Evolutionary conservation across 1,140 invertebrate species (phyloP).

Genomic region (Steinernema khuongi): DNA sequence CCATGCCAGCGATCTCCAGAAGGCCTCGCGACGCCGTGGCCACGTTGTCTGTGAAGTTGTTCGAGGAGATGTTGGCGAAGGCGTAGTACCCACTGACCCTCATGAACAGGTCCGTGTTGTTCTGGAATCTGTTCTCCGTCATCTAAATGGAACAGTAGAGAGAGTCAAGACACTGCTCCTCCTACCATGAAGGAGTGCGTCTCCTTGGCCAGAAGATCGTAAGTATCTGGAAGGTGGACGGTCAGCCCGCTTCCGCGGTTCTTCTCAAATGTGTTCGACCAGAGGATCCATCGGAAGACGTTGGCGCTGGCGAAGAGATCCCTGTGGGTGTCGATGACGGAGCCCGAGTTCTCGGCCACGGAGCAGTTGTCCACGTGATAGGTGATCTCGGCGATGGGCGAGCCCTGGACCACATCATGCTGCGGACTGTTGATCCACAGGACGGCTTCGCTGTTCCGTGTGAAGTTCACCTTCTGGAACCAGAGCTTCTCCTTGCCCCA

Average conservation of each 20-base stretch:
- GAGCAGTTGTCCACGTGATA: constrained; percentile 67
- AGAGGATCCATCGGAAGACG: constrained; percentile 83
- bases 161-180: constrained; percentile 6
- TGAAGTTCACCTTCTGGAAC: constrained; percentile 59
- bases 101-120: constrained; percentile 78
- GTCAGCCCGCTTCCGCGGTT: constrained; percentile 78
- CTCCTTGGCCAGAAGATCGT: constrained; percentile 88
- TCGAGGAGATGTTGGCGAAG: constrained; percentile 70
- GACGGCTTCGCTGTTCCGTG: constrained; percentile 51
- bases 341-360: constrained; percentile 72
- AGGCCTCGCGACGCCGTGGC: constrained; percentile 65
- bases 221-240: constrained; percentile 80
- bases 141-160: constrained; percentile 52
- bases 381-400: constrained; percentile 67
- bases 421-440: constrained; percentile 57
- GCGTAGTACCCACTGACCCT: constrained; percentile 85
- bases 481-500: constrained; percentile 55
- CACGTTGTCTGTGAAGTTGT: constrained; percentile 76
- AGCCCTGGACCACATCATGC: constrained; percentile 59
- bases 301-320: constrained; percentile 86
- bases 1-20: constrained; percentile 84
- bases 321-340: constrained; percentile 77
- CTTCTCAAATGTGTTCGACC: constrained; percentile 78
- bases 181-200: constrained; percentile 79
- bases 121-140: constrained; percentile 72